A percentile compares a stretch with the other conserved stretches of the same genome.
phyloP scores from a whole-genome alignment of 2,797 vertebrate species.

The Ptychobarbus kaznakovi region DNA sequence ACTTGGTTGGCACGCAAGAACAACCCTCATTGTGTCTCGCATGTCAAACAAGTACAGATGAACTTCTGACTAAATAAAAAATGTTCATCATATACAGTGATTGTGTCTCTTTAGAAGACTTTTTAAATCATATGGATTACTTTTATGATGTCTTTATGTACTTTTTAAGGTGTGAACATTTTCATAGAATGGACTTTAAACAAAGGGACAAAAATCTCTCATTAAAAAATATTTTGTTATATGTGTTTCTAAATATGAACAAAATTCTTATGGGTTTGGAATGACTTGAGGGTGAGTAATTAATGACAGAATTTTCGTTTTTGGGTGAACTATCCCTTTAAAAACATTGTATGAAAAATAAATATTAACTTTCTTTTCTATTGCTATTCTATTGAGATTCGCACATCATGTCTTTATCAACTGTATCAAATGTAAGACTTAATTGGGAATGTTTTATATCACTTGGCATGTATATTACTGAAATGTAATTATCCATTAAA shows the following conservation, averaged over 20 bases:
- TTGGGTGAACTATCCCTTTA: not conserved
- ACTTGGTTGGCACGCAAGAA: not conserved
- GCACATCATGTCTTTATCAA: not conserved
- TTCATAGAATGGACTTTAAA: not conserved
- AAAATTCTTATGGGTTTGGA: not conserved
- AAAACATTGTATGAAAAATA: too few relatives aligned
- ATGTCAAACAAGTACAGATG: too few relatives aligned
- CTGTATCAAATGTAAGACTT: not conserved
- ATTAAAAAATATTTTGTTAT: not conserved
- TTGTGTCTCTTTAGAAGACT: not conserved
- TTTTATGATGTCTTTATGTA: not conserved
- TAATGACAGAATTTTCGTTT: not conserved
- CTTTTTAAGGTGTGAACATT: not conserved
- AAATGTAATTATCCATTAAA: conserved; percentile 44
- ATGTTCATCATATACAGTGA: not conserved
- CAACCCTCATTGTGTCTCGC: not conserved
- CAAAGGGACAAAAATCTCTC: not conserved
- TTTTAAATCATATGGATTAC: not conserved
- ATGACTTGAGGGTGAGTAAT: not conserved
- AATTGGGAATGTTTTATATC: conserved; percentile 21
- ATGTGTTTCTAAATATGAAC: not conserved
- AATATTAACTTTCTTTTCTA: too few relatives aligned
- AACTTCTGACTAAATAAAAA: not conserved
- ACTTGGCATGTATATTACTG: not conserved
- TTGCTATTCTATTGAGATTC: not conserved